Evolutionary conservation across 2,113 vertebrate genomes (phyloP).

Genomic region (Coreoperca whiteheadi): DNA sequence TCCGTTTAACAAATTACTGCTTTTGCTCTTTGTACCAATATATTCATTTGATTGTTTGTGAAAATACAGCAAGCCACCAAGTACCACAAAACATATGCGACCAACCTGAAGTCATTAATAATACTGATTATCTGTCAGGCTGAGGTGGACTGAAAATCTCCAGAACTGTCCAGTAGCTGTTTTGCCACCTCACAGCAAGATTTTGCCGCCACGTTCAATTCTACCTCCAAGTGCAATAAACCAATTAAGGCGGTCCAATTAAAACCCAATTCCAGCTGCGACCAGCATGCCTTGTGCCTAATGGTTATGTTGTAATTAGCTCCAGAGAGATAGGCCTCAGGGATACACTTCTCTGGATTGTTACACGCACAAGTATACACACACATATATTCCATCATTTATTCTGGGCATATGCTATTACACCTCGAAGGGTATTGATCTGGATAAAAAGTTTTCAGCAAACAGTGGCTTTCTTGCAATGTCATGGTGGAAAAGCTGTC

Average conservation of each 20-base stretch:
- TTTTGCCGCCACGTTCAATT: slow-evolving; percentile 62
- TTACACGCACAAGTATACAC: slow-evolving; percentile 39
- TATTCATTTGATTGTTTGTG: slow-evolving; percentile 60
- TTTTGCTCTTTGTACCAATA: slow-evolving; percentile 59
- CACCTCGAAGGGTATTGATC: slow-evolving; percentile 64
- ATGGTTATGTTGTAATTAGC: slow-evolving; percentile 84
- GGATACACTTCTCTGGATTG: slow-evolving; percentile 57
- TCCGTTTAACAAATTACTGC: slow-evolving; percentile 73
- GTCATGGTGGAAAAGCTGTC: slow-evolving; percentile 64
- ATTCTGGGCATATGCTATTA: slow-evolving; percentile 37
- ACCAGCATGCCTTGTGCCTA: slow-evolving; percentile 76
- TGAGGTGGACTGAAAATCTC: slow-evolving; percentile 29
- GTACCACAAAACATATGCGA: slow-evolving; percentile 24
- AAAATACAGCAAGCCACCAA: slow-evolving; percentile 31
- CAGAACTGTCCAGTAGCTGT: slow-evolving; percentile 17
- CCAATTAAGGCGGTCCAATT: slow-evolving; percentile 84
- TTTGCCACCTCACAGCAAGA: slow-evolving; percentile 57
- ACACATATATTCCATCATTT: slow-evolving; percentile 48
- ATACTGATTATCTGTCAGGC: slow-evolving; percentile 40
- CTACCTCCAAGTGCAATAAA: slow-evolving; percentile 79
- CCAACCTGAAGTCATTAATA: slow-evolving; percentile 52
- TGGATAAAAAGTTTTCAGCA: slow-evolving; percentile 41
- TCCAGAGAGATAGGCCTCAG: slow-evolving; percentile 74
- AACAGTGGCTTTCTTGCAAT: slow-evolving; percentile 49
- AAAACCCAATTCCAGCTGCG: slow-evolving; percentile 84